Evolutionary conservation across 2,888 invertebrate species (phyloP), one percentile per base, ranked within the genome.

Genomic region (Drosophila paramelanica): DNA sequence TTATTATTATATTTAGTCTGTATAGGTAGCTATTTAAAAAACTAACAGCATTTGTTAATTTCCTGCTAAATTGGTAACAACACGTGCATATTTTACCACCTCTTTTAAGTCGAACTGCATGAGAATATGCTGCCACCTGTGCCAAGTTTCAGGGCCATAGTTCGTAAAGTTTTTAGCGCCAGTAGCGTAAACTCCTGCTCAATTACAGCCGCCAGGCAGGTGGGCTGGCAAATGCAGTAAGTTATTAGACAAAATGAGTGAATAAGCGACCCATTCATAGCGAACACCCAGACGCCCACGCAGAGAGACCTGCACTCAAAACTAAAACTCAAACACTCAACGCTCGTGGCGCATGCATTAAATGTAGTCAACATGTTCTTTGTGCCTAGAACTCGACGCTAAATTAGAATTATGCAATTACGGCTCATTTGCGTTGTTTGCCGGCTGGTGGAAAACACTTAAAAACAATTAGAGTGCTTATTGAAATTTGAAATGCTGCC

Each of bases 371-470:
- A 83, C 88, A 79, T 77, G 86, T 71, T 85, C 77, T 87, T 55
- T 76, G 81, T 81, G 69, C 71, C 77, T 36, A 74, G 77, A 84
- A 85, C 89, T 87, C 77, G 80, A 79, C 75, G 73, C 68, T 79
- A 77, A 78, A 83, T 79, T 88, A 82, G 77, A 85, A 88, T 88
- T 87, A 81, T 82, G 83, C 83, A 89, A 90, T 90, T 90, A 90
- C 78, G 87, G 61, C 80, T 85, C 82, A 85, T 85, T 85, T 84
- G 64, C 73, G 73, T 72, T 62, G 61, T 57, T 45, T 51, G 68
- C 53, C 47, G 66, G 41, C 46, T 43, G 64, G 49, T 67, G 76
- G 67, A 87, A 77, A 85, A 85, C 85, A 85, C 88, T 85, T 84
- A 87, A 85, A 85, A 84, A 87, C 85, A 87, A 85, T 85, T 85